Evolutionary conservation across 2,797 vertebrate genomes (phyloP).

Genomic region (Holocentrus rufus): DNA sequence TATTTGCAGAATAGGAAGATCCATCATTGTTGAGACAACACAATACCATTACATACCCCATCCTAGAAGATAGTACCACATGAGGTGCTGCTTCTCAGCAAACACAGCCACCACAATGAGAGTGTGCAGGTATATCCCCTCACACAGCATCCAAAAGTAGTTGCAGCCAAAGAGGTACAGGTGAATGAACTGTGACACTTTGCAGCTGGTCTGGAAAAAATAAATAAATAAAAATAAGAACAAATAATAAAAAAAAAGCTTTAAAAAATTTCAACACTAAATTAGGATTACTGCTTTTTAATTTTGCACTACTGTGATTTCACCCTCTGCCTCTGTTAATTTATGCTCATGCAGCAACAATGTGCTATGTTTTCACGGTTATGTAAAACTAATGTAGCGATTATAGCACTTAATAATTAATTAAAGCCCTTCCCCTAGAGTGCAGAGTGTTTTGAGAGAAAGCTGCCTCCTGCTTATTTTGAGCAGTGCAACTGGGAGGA

Average conservation of each 20-base stretch:
- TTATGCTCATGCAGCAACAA: not conserved
- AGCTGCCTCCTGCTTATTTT: not conserved
- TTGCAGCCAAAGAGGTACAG: slow-evolving; percentile 96
- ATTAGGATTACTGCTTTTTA: not conserved
- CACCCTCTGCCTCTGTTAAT: not conserved
- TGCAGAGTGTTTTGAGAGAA: not conserved
- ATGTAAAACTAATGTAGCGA: not conserved
- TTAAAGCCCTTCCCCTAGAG: not conserved
- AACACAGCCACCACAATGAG: slow-evolving; percentile 98
- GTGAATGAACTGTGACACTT: slow-evolving; percentile 93
- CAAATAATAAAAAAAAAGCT: too few relatives aligned
- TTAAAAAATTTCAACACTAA: not conserved
- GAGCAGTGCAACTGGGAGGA: not conserved
- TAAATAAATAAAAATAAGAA: not conserved
- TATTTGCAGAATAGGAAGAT: not conserved
- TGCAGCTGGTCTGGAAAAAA: slow-evolving; percentile 88
- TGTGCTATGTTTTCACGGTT: not conserved
- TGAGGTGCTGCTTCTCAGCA: slow-evolving; percentile 95
- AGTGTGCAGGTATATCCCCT: slow-evolving; percentile 96
- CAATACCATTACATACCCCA: slow-evolving; percentile 86
- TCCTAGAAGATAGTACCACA: slow-evolving; percentile 98
- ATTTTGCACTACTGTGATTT: not conserved
- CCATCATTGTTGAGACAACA: not conserved
- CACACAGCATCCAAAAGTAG: slow-evolving; percentile 99
- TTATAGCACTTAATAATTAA: not conserved